Conservation (phyloP, 2,113 vertebrate genomes). For the Antigone vipio region DNA sequence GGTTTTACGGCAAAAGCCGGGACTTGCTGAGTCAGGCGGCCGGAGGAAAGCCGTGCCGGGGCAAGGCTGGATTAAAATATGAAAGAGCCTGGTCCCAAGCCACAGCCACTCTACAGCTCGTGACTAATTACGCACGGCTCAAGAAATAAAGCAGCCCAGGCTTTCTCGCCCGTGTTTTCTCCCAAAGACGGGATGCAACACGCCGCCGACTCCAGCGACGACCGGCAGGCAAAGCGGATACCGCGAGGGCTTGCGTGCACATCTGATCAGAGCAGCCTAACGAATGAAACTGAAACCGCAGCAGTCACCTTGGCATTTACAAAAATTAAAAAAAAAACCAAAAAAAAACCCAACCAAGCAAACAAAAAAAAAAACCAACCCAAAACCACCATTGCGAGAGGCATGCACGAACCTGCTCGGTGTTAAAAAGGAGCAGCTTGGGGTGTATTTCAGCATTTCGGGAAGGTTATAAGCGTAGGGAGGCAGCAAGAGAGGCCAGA, state of each 20-base stretch:
- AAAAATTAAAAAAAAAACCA: not conserved
- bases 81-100: not conserved
- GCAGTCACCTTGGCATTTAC: not conserved
- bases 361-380: not conserved
- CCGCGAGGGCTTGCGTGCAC: fast-evolving
- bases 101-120: not conserved
- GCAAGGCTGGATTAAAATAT: conserved; percentile 29
- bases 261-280: not conserved
- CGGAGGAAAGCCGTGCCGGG: not conserved
- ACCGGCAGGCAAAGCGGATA: fast-evolving
- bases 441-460: not conserved
- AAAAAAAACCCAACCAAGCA: not conserved
- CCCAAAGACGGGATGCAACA: not conserved
- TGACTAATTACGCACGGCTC: not conserved
- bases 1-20: not conserved
- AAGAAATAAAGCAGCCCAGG: conserved; percentile 5
- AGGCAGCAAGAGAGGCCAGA: not conserved
- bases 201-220: fast-evolving
- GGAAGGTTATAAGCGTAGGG: not conserved
- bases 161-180: not conserved
- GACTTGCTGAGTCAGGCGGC: conserved; percentile 22
- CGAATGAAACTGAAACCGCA: not conserved
- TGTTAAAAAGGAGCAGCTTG: not conserved
- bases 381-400: not conserved
- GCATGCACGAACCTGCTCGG: not conserved